Conservation (phyloP, 2,113 vertebrate genomes). For the zebrafish (Danio rerio) region DNA sequence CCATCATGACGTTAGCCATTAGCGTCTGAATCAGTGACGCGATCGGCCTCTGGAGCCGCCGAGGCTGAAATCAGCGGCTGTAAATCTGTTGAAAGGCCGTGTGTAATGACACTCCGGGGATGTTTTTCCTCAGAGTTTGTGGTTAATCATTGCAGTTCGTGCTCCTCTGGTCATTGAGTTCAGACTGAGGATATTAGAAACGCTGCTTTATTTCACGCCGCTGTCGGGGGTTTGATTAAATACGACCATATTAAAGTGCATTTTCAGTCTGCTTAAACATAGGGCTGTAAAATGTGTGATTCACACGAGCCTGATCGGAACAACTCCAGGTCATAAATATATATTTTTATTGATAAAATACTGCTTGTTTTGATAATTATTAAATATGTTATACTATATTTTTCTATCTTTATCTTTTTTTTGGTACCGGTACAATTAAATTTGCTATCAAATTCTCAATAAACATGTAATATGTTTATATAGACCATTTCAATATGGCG, state of each 20-base stretch:
- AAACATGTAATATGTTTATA: too few species aligned
- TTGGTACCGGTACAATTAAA: too few species aligned
- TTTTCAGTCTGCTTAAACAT: not conserved
- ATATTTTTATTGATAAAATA: too few species aligned
- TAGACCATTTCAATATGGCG: too few species aligned
- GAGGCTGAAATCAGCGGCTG: not conserved
- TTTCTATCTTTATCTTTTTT: too few species aligned
- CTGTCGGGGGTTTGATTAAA: not conserved
- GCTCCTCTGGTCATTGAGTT: not conserved
- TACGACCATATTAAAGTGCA: not conserved
- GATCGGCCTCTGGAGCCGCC: conserved; percentile 1
- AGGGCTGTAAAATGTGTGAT: not conserved
- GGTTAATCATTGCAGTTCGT: not conserved
- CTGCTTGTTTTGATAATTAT: too few species aligned
- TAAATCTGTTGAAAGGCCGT: conserved; percentile 8
- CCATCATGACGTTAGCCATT: not conserved
- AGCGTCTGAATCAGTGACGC: not conserved
- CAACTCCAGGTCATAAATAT: too few species aligned
- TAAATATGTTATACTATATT: too few species aligned
- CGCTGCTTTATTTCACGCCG: not conserved
- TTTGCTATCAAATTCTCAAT: too few species aligned
- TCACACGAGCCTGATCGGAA: not conserved
- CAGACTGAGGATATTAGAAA: conserved; percentile 1
- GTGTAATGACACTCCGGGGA: not conserved
- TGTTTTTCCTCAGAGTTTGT: not conserved